A percentile compares a stretch with the other conserved stretches of the same genome.
phyloP scores from a whole-genome alignment of 2,113 vertebrate species.

The Apteryx mantelli region DNA sequence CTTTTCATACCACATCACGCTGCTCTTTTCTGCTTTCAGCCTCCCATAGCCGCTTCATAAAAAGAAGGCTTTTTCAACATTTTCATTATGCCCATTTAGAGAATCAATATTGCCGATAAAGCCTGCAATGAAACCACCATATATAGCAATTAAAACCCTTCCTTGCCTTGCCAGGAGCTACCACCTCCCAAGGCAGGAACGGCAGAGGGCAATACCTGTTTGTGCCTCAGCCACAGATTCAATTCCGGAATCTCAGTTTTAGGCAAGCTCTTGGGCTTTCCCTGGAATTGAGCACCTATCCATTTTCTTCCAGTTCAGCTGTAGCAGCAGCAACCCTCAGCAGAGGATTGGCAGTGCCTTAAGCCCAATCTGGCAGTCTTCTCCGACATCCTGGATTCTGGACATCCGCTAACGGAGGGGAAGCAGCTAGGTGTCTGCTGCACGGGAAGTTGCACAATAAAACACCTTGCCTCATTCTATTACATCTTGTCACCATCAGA shows the following conservation, averaged over 20 bases:
- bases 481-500: background rate
- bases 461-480: background rate
- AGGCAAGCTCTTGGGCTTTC: background rate
- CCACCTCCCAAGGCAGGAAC: background rate
- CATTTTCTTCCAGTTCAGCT: background rate
- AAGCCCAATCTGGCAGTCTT: background rate
- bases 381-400: background rate
- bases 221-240: background rate
- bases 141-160: background rate
- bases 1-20: background rate
- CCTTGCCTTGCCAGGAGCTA: background rate
- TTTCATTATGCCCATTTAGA: accelerated
- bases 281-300: background rate
- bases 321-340: background rate
- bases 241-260: background rate
- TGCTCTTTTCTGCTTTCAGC: background rate
- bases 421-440: background rate
- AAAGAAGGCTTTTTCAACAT: background rate
- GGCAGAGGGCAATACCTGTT: background rate
- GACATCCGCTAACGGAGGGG: background rate
- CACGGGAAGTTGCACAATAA: background rate
- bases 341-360: background rate
- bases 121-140: background rate
- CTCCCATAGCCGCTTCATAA: background rate
- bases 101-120: background rate